Conservation (phyloP, 2,797 vertebrate species). For the Aphelocoma californica region DNA sequence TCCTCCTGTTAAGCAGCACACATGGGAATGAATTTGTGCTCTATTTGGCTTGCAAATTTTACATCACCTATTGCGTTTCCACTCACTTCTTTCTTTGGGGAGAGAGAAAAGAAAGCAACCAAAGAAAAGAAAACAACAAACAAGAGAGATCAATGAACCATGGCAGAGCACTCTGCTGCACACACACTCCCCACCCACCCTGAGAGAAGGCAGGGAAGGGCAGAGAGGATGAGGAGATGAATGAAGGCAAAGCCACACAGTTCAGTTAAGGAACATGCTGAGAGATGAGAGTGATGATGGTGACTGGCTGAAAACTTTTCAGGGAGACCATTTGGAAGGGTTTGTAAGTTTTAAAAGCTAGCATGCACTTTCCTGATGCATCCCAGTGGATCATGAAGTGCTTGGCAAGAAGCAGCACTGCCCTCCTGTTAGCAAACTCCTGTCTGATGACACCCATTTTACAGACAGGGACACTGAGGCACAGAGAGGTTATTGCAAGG, state of each 20-base stretch:
- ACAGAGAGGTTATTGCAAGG: neutral
- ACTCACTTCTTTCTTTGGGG: neutral
- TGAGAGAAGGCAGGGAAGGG: neutral
- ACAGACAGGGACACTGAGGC: neutral
- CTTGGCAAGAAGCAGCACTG: neutral
- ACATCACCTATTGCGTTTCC: constrained; percentile 3
- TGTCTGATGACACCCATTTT: neutral
- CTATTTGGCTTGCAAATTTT: constrained; percentile 14
- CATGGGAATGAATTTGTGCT: neutral
- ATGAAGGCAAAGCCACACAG: neutral
- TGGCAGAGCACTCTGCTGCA: neutral
- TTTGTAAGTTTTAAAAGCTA: neutral
- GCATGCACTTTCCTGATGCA: neutral
- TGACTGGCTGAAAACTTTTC: neutral
- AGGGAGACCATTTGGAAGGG: neutral
- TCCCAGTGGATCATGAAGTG: neutral
- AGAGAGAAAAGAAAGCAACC: constrained; percentile 15
- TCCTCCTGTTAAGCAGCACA: neutral
- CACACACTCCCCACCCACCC: neutral
- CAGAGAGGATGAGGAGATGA: rapidly evolving
- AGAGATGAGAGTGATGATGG: neutral
- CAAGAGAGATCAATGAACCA: neutral
- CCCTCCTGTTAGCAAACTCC: neutral
- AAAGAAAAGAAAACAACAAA: neutral
- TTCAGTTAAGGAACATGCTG: neutral